A percentile compares a stretch with the other conserved stretches of the same genome.
phyloP scores from a whole-genome alignment of 1,140 invertebrate genomes.

The Bombus vancouverensis region DNA sequence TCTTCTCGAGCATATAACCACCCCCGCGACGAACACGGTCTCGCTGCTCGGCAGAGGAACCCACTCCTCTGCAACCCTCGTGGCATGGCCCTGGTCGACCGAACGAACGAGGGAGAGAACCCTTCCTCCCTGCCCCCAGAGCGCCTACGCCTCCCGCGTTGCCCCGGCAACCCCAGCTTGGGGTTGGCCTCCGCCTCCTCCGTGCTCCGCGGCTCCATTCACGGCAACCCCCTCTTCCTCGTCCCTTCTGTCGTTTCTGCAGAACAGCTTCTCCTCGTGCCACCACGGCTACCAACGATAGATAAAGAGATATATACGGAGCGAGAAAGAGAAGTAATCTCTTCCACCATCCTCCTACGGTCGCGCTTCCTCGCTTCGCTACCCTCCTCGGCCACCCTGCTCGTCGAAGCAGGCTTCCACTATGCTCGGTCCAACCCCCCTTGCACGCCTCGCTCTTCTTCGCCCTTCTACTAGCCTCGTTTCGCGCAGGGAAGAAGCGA shows the following conservation, averaged over 20 bases:
- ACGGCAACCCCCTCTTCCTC: constrained; percentile 68
- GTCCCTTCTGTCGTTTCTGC: constrained; percentile 29
- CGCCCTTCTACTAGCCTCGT: constrained; percentile 59
- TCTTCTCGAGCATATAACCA: not conserved
- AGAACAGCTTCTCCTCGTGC: constrained; percentile 53
- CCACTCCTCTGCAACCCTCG: constrained; percentile 54
- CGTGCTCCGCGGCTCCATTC: constrained; percentile 77
- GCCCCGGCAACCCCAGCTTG: constrained; percentile 80
- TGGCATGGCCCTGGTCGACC: constrained; percentile 68
- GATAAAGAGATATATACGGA: not conserved
- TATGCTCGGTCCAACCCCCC: constrained; percentile 28
- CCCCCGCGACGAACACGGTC: constrained; percentile 44
- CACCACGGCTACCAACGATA: not conserved
- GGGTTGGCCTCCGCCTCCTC: constrained; percentile 80
- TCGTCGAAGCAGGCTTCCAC: not conserved
- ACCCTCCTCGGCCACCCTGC: constrained; percentile 15
- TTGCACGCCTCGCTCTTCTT: constrained; percentile 40
- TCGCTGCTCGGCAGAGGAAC: constrained; percentile 42
- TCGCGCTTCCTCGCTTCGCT: constrained; percentile 35
- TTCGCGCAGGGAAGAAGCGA: constrained; percentile 17
- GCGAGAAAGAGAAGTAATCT: not conserved
- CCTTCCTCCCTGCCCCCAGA: constrained; percentile 68
- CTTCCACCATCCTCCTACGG: constrained; percentile 23
- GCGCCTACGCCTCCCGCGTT: constrained; percentile 81
- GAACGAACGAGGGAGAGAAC: constrained; percentile 69